Base-by-base conservation (phyloP, 2,888 invertebrate species). In the Bhutanitis thaidina region DNA sequence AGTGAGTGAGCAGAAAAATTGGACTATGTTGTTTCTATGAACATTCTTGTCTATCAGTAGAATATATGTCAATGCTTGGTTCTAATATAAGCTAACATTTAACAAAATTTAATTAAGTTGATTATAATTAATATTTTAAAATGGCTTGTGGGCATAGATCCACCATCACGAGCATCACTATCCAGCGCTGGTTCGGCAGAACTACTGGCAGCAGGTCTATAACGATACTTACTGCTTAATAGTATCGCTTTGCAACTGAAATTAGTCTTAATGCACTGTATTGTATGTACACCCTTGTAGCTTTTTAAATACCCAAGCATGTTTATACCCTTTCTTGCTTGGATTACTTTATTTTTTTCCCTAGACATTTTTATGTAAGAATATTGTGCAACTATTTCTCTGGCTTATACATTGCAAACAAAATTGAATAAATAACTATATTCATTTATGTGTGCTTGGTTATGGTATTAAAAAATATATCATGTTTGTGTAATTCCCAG, bases 191-290 rank as follows among this genome's bases (percentile, higher is more conserved):
- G 88, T 57, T 90, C 90, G 38, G 69, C 81, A 59, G 92, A 93
- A 74, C 93, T 94, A 65, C 93, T 94, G 59, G 91, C 91, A 70
- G 90, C 92, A 85, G 93, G 93, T 86, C 91, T 90, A 64, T 91
- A 62, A 91, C 90, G 63, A 88, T 90, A 60, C 49, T 59, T 77
- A 46, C 46, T 41, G 52, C 49, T 55, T 48, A 56, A 65, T 65
- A 60, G 65, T 62, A 56, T 59, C 52, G 51, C 52, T 52, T 53
- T 40, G 59, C 57, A 57, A 56, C 37, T 54, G 32, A 49, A 46
- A 46, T 41, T 54, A 52, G 52, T 45, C 29, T 40, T 47, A 52
- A 59, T 62, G 69, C 74, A 72, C 74, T 49, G 39, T 20, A 20
- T 20, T 3, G 2, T 20, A 20, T n/a, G n/a, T 53, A 64, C 55